phyloP scores from a whole-genome alignment of 1,140 invertebrate genomes.

The Drosophila eugracilis region DNA sequence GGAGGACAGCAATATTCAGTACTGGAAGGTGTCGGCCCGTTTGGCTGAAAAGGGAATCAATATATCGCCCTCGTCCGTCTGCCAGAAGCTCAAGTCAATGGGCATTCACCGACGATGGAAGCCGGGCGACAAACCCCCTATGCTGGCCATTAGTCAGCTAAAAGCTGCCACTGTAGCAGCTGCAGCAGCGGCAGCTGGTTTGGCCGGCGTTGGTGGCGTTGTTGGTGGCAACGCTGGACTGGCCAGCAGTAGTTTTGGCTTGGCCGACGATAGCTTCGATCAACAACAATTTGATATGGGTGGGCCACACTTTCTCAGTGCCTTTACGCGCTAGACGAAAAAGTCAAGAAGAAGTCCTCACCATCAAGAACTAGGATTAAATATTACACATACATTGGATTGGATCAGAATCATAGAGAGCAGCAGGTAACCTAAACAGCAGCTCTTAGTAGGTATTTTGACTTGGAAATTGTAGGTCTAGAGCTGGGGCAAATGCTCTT shows the following conservation, averaged over 20 bases:
- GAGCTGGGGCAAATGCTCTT: no score
- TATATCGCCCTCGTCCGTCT: conserved; percentile 82
- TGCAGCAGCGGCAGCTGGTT: conserved; percentile 43
- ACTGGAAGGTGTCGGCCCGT: conserved; percentile 83
- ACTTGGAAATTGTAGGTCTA: background rate
- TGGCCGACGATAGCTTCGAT: conserved; percentile 68
- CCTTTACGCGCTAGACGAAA: conserved; percentile 72
- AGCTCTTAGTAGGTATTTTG: background rate
- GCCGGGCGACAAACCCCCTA: conserved; percentile 80
- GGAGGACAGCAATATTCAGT: conserved; percentile 83
- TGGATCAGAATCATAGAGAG: background rate
- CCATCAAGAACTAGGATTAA: background rate
- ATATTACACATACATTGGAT: background rate
- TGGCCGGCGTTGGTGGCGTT: conserved; percentile 38
- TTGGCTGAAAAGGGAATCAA: conserved; percentile 81
- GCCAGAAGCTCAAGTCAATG: conserved; percentile 83
- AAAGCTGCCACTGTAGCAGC: conserved; percentile 65
- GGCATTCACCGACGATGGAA: conserved; percentile 83
- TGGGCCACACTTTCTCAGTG: conserved; percentile 82
- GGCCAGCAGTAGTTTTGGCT: conserved; percentile 13
- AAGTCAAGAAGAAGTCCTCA: background rate
- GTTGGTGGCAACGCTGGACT: conserved; percentile 1
- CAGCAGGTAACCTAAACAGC: background rate
- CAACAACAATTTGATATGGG: conserved; percentile 81
- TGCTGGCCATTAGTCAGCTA: conserved; percentile 75